Evolutionary conservation across 2,797 vertebrate genomes (phyloP), one percentile per base, ranked within the genome.

Genomic region (Meda fulgida): DNA sequence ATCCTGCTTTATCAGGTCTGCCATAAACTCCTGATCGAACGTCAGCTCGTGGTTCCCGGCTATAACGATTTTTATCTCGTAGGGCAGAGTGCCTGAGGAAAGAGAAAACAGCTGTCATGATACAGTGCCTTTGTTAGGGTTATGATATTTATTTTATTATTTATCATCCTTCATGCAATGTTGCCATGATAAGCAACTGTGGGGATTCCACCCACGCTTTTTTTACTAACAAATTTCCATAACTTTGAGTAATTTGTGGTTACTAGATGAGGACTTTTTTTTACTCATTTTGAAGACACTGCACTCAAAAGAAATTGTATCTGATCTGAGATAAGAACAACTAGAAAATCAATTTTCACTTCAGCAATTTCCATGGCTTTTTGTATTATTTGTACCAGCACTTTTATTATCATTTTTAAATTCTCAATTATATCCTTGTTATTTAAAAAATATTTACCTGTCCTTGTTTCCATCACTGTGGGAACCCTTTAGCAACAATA

Each of bases 21-120:
- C 97, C 98, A 99, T 99, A 93, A 99, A 99, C 94, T 99, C 98
- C 94, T 98, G 97, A 93, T 99, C 98, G 80, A 99, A 99, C 85
- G 97, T 99, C 95, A 99, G 80, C 94, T 99, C 98, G 16, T 99
- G 98, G 94, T 99, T 99, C 88, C 98, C 98, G 0, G 98, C 97
- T 53, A 99, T 97, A 87, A 98, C 98, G 13, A 99, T 96, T 94
- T 99, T 99, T 90, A 99, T 98, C 92, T 99, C 97, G 1, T 99
- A 99, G 67, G 97, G 97, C 83, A 99, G 94, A 89, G 97, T 97
- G 89, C 98, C 98, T 99, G 91, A 13, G 26, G 65, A 84, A 13
- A 14, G 77, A 84, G 38, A 85, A 66, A 53, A 40, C 2, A 2
- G 55, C 38, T 34, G 40, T 63, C 66, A 65, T 23, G 40, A 72